Evolutionary conservation across 2,888 invertebrate species (phyloP).

Genomic region (Nomada hirtipes): DNA sequence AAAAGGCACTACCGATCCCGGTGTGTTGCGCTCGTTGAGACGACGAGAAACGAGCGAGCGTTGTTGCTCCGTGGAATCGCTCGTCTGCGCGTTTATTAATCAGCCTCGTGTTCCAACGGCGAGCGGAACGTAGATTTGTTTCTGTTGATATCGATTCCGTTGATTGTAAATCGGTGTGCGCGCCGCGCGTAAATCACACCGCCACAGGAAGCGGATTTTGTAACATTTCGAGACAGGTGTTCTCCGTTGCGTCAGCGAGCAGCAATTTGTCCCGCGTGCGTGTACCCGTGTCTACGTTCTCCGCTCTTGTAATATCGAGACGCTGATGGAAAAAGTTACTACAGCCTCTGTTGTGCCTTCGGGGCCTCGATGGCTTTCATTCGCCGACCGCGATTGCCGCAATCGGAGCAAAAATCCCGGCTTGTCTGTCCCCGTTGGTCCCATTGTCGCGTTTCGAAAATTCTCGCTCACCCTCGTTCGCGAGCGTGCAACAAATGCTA

Average conservation of each 20-base stretch:
- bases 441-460: too few relatives aligned
- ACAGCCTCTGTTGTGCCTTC: slow-evolving; percentile 20
- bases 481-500: too few relatives aligned
- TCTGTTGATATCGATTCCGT: slow-evolving; percentile 33
- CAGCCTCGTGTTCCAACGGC: slow-evolving; percentile 1
- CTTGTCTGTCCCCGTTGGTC: too few relatives aligned
- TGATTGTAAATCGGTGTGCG: slow-evolving; percentile 34
- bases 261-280: slow-evolving; percentile 72
- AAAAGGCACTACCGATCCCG: not conserved
- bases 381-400: slow-evolving; percentile 24
- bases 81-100: slow-evolving; percentile 7
- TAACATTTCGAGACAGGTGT: slow-evolving; percentile 76
- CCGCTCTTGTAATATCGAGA: slow-evolving; percentile 55
- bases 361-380: slow-evolving; percentile 19
- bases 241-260: slow-evolving; percentile 72
- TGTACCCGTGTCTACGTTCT: slow-evolving; percentile 24
- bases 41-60: not conserved
- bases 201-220: slow-evolving; percentile 74
- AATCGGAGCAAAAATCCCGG: slow-evolving; percentile 48
- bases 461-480: too few relatives aligned
- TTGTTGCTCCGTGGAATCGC: not conserved
- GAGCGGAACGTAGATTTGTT: slow-evolving; percentile 13
- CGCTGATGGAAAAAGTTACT: slow-evolving; percentile 55
- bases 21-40: not conserved
- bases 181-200: slow-evolving; percentile 44